A percentile compares a stretch with the other conserved stretches of the same genome.
phyloP scores from a whole-genome alignment of 92 coral and sea anemone genomes.

The Scolanthus callimorphus region DNA sequence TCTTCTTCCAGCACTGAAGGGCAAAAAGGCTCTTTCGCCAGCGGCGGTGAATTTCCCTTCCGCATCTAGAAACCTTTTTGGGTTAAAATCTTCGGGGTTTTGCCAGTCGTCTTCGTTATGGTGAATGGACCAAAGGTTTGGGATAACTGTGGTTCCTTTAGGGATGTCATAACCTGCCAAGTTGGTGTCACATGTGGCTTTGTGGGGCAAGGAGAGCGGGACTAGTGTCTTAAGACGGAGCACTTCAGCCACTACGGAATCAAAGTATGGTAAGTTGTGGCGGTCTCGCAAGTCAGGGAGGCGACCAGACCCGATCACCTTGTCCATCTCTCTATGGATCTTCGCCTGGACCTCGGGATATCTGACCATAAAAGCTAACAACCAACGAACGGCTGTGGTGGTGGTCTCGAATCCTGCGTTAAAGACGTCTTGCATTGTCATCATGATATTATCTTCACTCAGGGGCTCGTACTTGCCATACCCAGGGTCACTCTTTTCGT shows the following conservation, averaged over 20 bases:
- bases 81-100: conserved; percentile 37
- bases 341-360: conserved; percentile 55
- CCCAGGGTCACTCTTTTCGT: too few species aligned
- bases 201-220: conserved; percentile 26
- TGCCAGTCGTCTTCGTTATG: conserved; percentile 40
- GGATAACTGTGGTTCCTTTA: conserved; percentile 20
- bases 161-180: conserved; percentile 48
- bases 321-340: conserved; percentile 21
- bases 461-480: too few species aligned
- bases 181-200: conserved; percentile 42
- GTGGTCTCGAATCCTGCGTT: conserved; percentile 77
- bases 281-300: conserved; percentile 38
- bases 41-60: conserved; percentile 15
- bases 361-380: conserved; percentile 42
- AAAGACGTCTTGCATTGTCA: conserved; percentile 74
- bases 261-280: conserved; percentile 43
- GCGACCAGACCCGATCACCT: conserved; percentile 25
- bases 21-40: conserved; percentile 30
- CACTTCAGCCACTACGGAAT: conserved; percentile 37
- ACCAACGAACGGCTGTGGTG: conserved; percentile 55
- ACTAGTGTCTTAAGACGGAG: conserved; percentile 23
- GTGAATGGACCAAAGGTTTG: conserved; percentile 45
- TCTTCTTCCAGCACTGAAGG: conserved; percentile 56
- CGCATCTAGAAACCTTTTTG: conserved; percentile 46
- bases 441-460: conserved; percentile 62